Base-by-base conservation (phyloP, 2,888 invertebrate genomes). In the Esperia sulphurella region DNA sequence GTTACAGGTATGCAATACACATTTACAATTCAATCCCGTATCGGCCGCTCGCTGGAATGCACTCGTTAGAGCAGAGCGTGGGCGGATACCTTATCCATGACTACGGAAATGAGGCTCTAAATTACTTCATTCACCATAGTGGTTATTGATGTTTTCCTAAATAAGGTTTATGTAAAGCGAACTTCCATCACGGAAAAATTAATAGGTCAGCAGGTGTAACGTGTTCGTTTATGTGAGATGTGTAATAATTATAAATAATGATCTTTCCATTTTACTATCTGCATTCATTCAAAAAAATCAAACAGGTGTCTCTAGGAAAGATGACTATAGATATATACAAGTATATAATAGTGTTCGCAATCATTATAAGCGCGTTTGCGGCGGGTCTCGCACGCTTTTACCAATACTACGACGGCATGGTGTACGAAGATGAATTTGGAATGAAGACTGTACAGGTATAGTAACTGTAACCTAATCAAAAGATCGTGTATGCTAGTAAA, bases 311-410 rank as follows among this genome's bases (percentile, higher is more conserved):
- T 0, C 76, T 94, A 39, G 92, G 92, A 10, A 93, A 93, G 73
- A 93, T 94, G 93, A 89, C 91, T 30, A 84, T 90, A n/a, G 93
- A 94, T 63, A 91, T 93, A 57, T 87, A 87, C 14, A 91, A 92
- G 61, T 94, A 93, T 70, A 75, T 92, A 14, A 78, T 91, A 21
- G 90, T 94, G 38, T 93, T 94, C 63, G 63, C 83, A 1, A 90
- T 94, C 41, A 89, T 93, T 31, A 83, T 92, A 49, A 67, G 91
- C 41, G 86, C 92, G 2, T 94, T 94, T 58, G 86, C 91, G 0
- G 90, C 91, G 7, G 93, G 93, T 0, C 73, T 93, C 45, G 90
- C 92, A 41, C 84, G 90, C 1, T 85, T 93, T 52, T 94, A 94
- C 65, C 91, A 92, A 49, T 92, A 93, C 61, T 94, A 94, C 65